phyloP scores from a whole-genome alignment of 2,113 vertebrate species.

The Ondatra zibethicus region DNA sequence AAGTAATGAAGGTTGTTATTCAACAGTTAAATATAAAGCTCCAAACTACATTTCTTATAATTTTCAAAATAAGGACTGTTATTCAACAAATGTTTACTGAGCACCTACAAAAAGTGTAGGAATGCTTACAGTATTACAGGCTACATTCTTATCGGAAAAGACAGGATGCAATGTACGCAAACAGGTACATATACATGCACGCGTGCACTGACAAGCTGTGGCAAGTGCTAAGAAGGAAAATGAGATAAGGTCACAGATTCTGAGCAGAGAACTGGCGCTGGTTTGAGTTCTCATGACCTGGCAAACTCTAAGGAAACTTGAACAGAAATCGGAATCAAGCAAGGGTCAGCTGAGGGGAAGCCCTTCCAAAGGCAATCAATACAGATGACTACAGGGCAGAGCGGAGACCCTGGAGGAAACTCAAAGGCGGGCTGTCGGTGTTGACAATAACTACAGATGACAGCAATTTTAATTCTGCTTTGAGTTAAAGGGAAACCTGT shows the following conservation, averaged over 20 bases:
- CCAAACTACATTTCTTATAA: not conserved
- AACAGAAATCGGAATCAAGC: not conserved
- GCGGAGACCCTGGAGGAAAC: not conserved
- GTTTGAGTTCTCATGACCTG: not conserved
- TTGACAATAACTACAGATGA: not conserved
- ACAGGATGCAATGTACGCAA: not conserved
- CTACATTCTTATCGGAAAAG: not conserved
- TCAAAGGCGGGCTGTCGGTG: not conserved
- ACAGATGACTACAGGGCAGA: not conserved
- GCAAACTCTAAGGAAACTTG: not conserved
- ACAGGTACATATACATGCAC: not conserved
- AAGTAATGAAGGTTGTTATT: not conserved
- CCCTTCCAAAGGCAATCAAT: not conserved
- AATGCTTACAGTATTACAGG: not conserved
- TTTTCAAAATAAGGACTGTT: slow-evolving; percentile 36
- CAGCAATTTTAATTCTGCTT: slow-evolving; percentile 27
- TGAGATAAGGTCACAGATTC: not conserved
- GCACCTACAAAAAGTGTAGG: not conserved
- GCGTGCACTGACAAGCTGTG: not conserved
- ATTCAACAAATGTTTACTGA: not conserved
- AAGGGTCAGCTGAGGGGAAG: not conserved
- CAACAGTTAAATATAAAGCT: not conserved
- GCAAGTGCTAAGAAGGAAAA: not conserved
- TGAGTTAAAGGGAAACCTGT: not conserved
- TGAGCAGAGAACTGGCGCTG: not conserved